Evolutionary conservation across 2,797 vertebrate genomes (phyloP), one percentile per base, ranked within the genome.

Genomic region (Falco biarmicus): DNA sequence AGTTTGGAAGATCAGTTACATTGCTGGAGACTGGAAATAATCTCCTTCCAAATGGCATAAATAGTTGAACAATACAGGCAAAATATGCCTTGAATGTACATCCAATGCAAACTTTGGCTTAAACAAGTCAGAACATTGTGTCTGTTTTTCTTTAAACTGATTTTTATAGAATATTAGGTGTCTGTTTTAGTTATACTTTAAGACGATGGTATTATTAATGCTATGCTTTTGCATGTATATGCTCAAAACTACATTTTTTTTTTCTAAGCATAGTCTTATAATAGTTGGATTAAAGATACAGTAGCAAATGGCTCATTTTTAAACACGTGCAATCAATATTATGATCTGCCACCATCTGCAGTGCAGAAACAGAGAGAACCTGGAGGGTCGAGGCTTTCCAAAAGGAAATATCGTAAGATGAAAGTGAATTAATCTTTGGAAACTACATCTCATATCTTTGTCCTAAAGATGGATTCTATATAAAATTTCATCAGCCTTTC

Each of bases 41-140:
- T 69, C 54, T 93, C 45, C 41, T 91, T 93, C 92, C 89, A 95
- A 96, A 81, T 65, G 15, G 84, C 63, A 93, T 78, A 93, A 91
- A 95, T 81, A 93, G 84, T 77, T 78, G 79, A 95, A 86, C 50
- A 75, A 95, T 79, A 87, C 34, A 88, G 65, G 53, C 54, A 88
- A 94, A 95, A 83, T 87, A 74, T 89, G 65, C 73, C 61, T 82
- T 65, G 54, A 84, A 81, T 71, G 65, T 93, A 95, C 79, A 84
- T 93, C 94, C 93, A 96, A 70, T 51, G 73, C 79, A 95, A 92
- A 96, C 95, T 85, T 94, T 93, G 79, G 71, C 84, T 96, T 75
- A 60, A 89, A 81, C 29, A 74, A 89, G 34, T 78, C 68, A 85
- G 87, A 95, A 91, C 79, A 93, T 28, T 2, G 0, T 71, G 69